Conservation (phyloP, 2,113 vertebrate species). For the Progne subis region DNA sequence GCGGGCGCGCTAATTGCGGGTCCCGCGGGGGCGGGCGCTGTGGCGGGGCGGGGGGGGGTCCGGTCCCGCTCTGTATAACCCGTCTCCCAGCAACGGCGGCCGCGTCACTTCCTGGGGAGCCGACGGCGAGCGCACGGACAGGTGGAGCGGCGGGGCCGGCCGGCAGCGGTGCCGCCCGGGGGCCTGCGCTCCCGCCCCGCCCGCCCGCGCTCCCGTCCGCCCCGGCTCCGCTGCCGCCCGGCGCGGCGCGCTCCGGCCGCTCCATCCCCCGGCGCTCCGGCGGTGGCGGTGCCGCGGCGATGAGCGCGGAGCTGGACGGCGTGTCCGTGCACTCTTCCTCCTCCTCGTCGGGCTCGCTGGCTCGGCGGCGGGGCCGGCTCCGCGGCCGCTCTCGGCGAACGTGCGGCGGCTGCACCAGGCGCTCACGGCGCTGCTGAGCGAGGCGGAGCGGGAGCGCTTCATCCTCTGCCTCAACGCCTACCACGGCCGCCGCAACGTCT, state of each 20-base stretch:
- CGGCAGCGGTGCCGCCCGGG: not conserved
- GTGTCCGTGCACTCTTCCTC: slow-evolving; percentile 77
- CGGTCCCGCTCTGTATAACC: slow-evolving; percentile 59
- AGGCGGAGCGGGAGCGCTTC: slow-evolving; percentile 92
- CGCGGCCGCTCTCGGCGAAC: slow-evolving; percentile 90
- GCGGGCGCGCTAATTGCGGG: not conserved
- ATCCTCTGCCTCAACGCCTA: slow-evolving; percentile 95
- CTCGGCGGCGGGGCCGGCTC: slow-evolving; percentile 66
- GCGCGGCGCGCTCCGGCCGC: not conserved
- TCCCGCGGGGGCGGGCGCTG: slow-evolving; percentile 19
- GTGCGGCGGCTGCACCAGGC: slow-evolving; percentile 93
- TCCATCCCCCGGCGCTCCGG: not conserved
- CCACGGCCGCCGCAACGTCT: slow-evolving; percentile 94
- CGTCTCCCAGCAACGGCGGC: slow-evolving; percentile 72
- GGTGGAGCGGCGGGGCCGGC: not conserved
- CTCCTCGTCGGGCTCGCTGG: slow-evolving; percentile 84
- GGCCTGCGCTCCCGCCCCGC: not conserved
- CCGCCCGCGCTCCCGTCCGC: too few species aligned
- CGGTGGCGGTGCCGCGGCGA: not conserved
- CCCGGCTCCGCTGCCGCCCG: too few species aligned
- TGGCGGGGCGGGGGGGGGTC: not conserved
- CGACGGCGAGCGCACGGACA: not conserved
- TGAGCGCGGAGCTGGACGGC: slow-evolving; percentile 72
- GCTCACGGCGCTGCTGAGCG: slow-evolving; percentile 89
- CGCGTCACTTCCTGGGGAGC: slow-evolving; percentile 77